Percentiles rank a stretch among this genome's conserved stretches.
phyloP scores from a whole-genome alignment of 2,797 vertebrate genomes.

The Dipus sagitta region DNA sequence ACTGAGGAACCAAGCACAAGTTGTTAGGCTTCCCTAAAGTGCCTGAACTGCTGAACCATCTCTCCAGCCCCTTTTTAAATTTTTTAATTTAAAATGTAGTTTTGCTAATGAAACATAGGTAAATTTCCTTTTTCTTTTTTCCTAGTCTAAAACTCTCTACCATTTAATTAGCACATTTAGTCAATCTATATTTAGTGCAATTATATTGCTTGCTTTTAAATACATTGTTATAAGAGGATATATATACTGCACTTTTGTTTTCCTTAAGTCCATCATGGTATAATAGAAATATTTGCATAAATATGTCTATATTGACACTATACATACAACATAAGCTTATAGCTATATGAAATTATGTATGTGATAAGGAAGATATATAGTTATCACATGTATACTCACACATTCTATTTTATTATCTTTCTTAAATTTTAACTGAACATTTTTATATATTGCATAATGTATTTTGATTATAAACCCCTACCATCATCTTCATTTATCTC shows the following conservation, averaged over 20 bases:
- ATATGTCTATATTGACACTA: not conserved
- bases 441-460: too few relatives aligned
- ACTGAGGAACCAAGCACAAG: too few relatives aligned
- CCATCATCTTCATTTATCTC: too few relatives aligned
- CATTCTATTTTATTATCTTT: too few relatives aligned
- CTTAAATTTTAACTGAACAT: too few relatives aligned
- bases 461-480: too few relatives aligned
- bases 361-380: too few relatives aligned
- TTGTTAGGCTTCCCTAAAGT: too few relatives aligned
- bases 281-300: not conserved
- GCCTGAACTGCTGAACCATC: too few relatives aligned
- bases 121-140: not conserved
- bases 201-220: slow-evolving; percentile 34
- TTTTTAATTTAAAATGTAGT: slow-evolving; percentile 3
- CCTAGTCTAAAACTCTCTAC: not conserved
- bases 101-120: not conserved
- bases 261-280: not conserved
- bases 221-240: not conserved
- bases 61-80: too few relatives aligned
- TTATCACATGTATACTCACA: too few relatives aligned
- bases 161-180: not conserved
- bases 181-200: slow-evolving; percentile 2
- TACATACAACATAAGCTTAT: not conserved
- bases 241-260: not conserved
- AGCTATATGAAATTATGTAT: not conserved